A percentile compares a stretch with the other conserved stretches of the same genome.
phyloP scores from a whole-genome alignment of 2,888 invertebrate species.

The Nemurella pictetii region DNA sequence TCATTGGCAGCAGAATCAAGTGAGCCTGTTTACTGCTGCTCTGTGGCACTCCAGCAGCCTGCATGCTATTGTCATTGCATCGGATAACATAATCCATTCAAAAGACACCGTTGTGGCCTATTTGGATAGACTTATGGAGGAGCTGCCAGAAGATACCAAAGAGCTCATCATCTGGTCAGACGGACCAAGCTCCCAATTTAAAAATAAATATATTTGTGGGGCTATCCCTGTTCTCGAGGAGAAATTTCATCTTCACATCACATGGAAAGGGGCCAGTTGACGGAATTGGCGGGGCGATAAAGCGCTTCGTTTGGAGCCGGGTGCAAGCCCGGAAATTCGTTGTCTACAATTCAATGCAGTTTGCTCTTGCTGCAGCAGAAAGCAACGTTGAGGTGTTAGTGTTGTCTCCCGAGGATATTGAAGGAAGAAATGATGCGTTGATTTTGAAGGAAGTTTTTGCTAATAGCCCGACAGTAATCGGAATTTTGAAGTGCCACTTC shows the following conservation, averaged over 20 bases:
- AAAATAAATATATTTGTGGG: neutral
- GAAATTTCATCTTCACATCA: too few relatives aligned
- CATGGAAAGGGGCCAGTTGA: too few relatives aligned
- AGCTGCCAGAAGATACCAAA: neutral
- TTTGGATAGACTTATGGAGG: conserved; percentile 6
- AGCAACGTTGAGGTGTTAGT: too few relatives aligned
- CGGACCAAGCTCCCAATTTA: too few relatives aligned
- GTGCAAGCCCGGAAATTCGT: neutral
- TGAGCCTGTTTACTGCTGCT: conserved; percentile 10
- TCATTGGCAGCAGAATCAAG: too few relatives aligned
- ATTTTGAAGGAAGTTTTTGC: neutral
- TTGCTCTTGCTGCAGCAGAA: too few relatives aligned
- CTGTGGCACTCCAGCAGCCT: conserved; percentile 1
- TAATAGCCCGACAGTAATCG: neutral
- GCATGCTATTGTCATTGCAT: conserved; percentile 12
- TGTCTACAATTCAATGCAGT: neutral
- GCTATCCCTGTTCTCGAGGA: neutral
- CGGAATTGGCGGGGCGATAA: neutral
- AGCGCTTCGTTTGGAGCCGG: neutral
- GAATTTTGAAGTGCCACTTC: neutral
- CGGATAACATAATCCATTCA: conserved; percentile 2
- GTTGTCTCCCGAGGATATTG: neutral
- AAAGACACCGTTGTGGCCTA: conserved; percentile 19
- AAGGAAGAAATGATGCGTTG: neutral
- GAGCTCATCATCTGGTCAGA: conserved; percentile 3